phyloP scores from a whole-genome alignment of 2,888 invertebrate species.

The Gymnosoma rotundatum region DNA sequence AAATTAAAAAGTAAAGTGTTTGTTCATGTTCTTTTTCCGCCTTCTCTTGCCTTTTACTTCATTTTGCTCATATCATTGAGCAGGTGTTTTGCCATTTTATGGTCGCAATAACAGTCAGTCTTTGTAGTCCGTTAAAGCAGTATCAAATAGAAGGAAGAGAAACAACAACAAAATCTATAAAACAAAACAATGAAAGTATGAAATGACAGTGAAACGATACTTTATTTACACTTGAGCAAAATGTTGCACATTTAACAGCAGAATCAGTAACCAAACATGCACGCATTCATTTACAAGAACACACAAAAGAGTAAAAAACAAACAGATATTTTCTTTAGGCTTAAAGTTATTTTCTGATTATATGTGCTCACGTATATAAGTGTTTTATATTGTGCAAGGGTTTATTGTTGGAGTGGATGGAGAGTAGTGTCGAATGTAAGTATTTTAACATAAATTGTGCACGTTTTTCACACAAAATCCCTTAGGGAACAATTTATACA shows the following conservation, averaged over 20 bases:
- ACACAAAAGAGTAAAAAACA: neutral
- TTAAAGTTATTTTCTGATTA: neutral
- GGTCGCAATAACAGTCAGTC: neutral
- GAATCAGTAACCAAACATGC: slow-evolving; percentile 59
- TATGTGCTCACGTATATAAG: neutral
- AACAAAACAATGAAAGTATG: slow-evolving; percentile 53
- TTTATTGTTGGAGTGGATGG: neutral
- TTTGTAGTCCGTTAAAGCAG: slow-evolving; percentile 28
- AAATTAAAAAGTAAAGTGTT: slow-evolving; percentile 32
- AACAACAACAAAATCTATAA: neutral
- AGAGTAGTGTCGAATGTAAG: slow-evolving; percentile 1
- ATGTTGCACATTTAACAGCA: slow-evolving; percentile 77
- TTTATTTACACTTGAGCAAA: slow-evolving; percentile 79
- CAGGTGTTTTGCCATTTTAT: slow-evolving; percentile 59
- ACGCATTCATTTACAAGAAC: neutral
- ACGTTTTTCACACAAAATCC: slow-evolving; percentile 65
- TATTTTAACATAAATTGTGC: slow-evolving; percentile 28
- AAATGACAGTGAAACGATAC: slow-evolving; percentile 71
- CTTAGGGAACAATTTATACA: slow-evolving; percentile 63
- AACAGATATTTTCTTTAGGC: neutral
- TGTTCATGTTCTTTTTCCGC: slow-evolving; percentile 6
- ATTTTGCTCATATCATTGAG: slow-evolving; percentile 40
- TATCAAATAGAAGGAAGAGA: slow-evolving; percentile 15
- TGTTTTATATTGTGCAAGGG: too few species aligned
- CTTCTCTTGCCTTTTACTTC: neutral